Base-by-base conservation (phyloP, 2,888 invertebrate species). In the Alentia gelatinosa region DNA sequence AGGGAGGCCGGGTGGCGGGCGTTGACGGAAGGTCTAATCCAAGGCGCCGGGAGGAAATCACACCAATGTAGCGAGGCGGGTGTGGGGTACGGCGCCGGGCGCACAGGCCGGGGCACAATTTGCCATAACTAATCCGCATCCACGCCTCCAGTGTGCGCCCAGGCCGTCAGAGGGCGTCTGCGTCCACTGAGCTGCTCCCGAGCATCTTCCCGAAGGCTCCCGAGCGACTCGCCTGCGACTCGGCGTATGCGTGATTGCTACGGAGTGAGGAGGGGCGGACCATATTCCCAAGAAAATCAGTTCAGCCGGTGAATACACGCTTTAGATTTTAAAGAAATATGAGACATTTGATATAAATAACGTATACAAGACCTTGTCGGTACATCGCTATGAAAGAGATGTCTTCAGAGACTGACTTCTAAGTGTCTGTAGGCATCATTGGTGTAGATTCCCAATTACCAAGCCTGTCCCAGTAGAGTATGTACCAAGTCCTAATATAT, bases 171-270 rank as follows among this genome's bases (percentile, higher is more conserved):
- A 68, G 68, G 68, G 68, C 68, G 68, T 26, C 68, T 12, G 30
- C 26, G 68, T 68, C 23, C 68, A 33, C 30, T 30, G 68, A 68
- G 68, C 68, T 30, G 68, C 68, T 30, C 68, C 30, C 68, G 4
- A 68, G 68, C 68, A 68, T 26, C 68, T 68, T 56, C 68, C 68
- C 68, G 30, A 68, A 26, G 33, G 68, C 68, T 68, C 68, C 68
- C 68, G 3, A 68, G 30, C 33, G 68, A 68, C 68, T 68, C 68
- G 0, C 19, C 26, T 12, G 9, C 47, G 19, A 47, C 47, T 47
- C 47, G 9, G 4, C 68, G 30, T 30, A 68, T 30, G 12, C 26
- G 30, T 56, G 19, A 56, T 56, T 56, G 56, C 68, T 3, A 30
- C n/a, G 4, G 30, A 1, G 26, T 30, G 68, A 26, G 12, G 26